These are phyloP conservation scores for Phenganax subtilis DNA, from an alignment of 92 coral and sea anemone species.

Conservation along the genomic window DNA sequence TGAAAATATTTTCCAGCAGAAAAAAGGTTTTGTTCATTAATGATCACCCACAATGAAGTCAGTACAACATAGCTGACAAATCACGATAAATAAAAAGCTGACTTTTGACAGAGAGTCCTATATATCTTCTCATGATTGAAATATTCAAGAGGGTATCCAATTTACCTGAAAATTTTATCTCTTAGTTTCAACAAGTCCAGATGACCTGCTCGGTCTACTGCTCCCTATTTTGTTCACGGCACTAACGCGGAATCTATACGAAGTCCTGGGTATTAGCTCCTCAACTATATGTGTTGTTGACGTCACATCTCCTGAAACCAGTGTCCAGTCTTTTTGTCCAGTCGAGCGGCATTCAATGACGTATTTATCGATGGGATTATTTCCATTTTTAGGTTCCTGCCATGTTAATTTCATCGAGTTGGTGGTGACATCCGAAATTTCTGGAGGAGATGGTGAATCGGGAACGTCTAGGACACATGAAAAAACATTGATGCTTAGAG, in stretches of 20 bases:
- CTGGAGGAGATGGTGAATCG: constrained; percentile 32
- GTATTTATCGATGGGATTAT: constrained; percentile 21
- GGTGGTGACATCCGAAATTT: constrained; percentile 21
- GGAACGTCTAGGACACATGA: constrained; percentile 9
- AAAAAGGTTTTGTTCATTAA: too few species aligned
- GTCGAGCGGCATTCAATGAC: constrained; percentile 31
- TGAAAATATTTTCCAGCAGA: too few species aligned
- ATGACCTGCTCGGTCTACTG: constrained; percentile 27
- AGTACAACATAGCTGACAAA: too few species aligned
- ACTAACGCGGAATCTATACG: constrained; percentile 33
- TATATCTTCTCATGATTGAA: background rate
- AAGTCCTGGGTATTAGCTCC: constrained; percentile 24
- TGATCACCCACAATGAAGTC: too few species aligned
- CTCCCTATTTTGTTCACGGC: constrained; percentile 34
- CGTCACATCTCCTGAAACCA: constrained; percentile 31
- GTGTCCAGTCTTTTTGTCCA: constrained; percentile 32
- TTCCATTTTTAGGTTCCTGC: constrained; percentile 12
- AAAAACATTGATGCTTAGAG: background rate
- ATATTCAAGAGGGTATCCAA: background rate
- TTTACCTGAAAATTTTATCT: constrained; percentile 11
- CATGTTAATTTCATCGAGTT: constrained; percentile 27
- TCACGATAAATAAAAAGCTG: too few species aligned
- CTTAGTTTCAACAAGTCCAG: constrained; percentile 29
- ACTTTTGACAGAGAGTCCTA: too few species aligned
- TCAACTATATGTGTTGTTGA: constrained; percentile 18